Percentiles rank a stretch among this genome's conserved stretches.
Evolutionary conservation across 64 coral and sea anemone genomes (phyloP).

Genomic region (Pocillopora verrucosa): DNA sequence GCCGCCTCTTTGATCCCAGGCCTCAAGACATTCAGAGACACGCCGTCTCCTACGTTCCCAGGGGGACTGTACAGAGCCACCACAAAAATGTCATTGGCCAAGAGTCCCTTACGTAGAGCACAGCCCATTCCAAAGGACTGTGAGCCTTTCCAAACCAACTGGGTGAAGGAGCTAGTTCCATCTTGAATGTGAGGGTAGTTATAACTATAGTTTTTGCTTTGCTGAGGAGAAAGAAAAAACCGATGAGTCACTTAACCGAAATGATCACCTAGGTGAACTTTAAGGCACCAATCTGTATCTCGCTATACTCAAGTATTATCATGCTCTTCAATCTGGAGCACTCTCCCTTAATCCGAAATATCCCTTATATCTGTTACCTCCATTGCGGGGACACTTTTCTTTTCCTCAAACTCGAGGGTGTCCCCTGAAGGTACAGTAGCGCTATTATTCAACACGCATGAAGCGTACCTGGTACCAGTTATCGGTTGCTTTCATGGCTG

Average conservation of each 20-base stretch:
- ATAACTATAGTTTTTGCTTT: conserved; percentile 77
- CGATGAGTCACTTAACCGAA: neutral
- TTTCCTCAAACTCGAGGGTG: too few relatives aligned
- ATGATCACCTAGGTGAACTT: neutral
- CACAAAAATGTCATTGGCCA: conserved; percentile 86
- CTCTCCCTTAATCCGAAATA: too few relatives aligned
- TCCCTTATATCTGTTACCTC: too few relatives aligned
- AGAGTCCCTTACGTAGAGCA: conserved; percentile 60
- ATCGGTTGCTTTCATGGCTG: conserved; percentile 58
- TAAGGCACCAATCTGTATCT: too few relatives aligned
- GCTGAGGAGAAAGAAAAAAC: neutral
- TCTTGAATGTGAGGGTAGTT: conserved; percentile 76
- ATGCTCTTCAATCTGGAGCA: too few relatives aligned
- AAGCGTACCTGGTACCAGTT: conserved; percentile 60
- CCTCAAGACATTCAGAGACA: conserved; percentile 72
- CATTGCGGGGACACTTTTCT: too few relatives aligned
- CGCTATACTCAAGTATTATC: too few relatives aligned
- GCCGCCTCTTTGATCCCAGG: conserved; percentile 37
- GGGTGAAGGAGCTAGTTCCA: conserved; percentile 76
- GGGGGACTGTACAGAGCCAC: conserved; percentile 82
- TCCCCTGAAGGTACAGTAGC: neutral
- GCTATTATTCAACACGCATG: neutral
- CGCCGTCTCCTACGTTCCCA: conserved; percentile 62
- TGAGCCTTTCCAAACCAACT: conserved; percentile 74
- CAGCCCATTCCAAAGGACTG: conserved; percentile 70